A percentile compares a stretch with the other conserved stretches of the same genome.
These are phyloP conservation scores for Microctenopoma stevenorrisi DNA, from an alignment of 2,797 vertebrate genomes.

Conservation along the genomic window DNA sequence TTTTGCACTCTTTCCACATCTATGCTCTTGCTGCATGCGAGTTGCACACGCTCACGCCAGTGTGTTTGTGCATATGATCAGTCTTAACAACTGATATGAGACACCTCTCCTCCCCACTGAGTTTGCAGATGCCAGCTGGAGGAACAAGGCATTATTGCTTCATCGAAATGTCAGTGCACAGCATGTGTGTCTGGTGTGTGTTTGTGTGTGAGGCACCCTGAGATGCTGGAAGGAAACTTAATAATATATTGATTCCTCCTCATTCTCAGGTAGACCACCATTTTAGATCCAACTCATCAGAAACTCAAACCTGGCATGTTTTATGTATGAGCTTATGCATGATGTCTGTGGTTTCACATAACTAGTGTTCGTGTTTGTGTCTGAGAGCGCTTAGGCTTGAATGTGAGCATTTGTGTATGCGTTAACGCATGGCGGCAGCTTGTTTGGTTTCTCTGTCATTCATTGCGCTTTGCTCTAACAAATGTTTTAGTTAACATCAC, in stretches of 20 bases:
- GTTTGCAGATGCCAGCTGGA: conserved; percentile 77
- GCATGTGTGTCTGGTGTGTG: conserved; percentile 38
- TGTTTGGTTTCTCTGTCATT: conserved; percentile 56
- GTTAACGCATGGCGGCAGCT: conserved; percentile 23
- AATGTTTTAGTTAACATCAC: conserved; percentile 58
- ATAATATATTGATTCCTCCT: conserved; percentile 60
- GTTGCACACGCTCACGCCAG: conserved; percentile 12
- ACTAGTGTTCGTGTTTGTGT: conserved; percentile 14
- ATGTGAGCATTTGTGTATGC: conserved; percentile 6
- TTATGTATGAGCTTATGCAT: conserved; percentile 38
- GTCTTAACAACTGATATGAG: conserved; percentile 62
- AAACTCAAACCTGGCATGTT: conserved; percentile 43
- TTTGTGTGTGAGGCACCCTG: conserved; percentile 32
- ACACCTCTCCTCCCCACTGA: conserved; percentile 68
- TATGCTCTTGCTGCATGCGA: conserved; percentile 15
- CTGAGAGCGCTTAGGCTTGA: not conserved
- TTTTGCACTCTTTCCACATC: conserved; percentile 21
- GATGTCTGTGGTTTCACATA: conserved; percentile 6
- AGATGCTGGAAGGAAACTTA: conserved; percentile 52
- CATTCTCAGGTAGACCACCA: conserved; percentile 39
- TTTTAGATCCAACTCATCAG: conserved; percentile 38
- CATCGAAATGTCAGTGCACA: conserved; percentile 75
- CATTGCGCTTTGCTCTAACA: conserved; percentile 51
- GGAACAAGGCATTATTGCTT: conserved; percentile 73
- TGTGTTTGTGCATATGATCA: conserved; percentile 42